A percentile compares a stretch with the other conserved stretches of the same genome.
Conservation (phyloP, 2,113 vertebrate species). For the Neogobius melanostomus region DNA sequence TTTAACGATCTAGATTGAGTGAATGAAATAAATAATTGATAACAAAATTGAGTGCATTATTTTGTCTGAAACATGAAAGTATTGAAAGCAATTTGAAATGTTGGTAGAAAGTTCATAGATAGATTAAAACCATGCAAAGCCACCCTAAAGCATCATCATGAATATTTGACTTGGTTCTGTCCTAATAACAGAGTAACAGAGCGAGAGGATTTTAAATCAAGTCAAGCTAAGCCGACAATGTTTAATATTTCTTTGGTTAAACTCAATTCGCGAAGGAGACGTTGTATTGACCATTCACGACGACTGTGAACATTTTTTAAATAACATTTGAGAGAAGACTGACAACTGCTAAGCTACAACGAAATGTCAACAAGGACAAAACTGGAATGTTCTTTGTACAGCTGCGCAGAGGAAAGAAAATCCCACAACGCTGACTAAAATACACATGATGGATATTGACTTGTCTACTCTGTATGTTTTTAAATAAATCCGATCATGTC, state of each 20-base stretch:
- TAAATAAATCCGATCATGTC: neutral
- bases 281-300: too few species aligned
- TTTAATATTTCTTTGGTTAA: neutral
- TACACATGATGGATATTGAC: neutral
- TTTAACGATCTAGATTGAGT: neutral
- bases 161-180: slow-evolving; percentile 1
- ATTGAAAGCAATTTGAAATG: neutral
- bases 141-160: neutral
- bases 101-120: too few species aligned
- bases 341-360: neutral
- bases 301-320: too few species aligned
- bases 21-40: neutral
- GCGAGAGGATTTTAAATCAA: neutral
- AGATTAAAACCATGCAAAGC: neutral
- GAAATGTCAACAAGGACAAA: neutral
- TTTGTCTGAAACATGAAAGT: neutral
- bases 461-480: neutral
- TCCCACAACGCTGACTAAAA: neutral
- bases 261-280: too few species aligned
- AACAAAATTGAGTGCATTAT: neutral
- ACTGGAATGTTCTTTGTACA: too few species aligned
- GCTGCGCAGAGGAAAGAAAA: neutral
- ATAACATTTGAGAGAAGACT: too few species aligned
- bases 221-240: neutral
- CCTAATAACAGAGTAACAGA: neutral